Evolutionary conservation across 2,888 invertebrate genomes (phyloP).

Genomic region (Pachymerium ferrugineum): DNA sequence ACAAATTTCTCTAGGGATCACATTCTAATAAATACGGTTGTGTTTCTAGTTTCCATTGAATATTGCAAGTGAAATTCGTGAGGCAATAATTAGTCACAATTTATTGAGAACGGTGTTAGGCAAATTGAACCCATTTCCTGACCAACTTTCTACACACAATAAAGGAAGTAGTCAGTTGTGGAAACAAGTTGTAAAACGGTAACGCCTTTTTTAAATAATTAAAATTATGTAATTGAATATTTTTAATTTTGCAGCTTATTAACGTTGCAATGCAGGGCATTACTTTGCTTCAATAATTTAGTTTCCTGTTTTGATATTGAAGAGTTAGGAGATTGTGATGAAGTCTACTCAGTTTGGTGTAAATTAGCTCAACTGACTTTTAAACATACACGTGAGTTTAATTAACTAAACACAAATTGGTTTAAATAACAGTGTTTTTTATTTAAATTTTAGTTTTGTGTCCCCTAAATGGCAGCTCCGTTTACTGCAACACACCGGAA

Average conservation of each 20-base stretch:
- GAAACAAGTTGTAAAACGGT: slow-evolving; percentile 37
- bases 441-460: slow-evolving; percentile 37
- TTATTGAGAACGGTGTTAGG: slow-evolving; percentile 58
- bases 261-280: slow-evolving; percentile 59
- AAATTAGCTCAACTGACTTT: slow-evolving; percentile 61
- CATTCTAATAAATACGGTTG: too few species aligned
- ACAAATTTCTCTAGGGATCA: too few species aligned
- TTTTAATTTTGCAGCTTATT: slow-evolving; percentile 36
- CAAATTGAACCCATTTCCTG: slow-evolving; percentile 47
- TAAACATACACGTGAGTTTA: slow-evolving; percentile 50
- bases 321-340: slow-evolving; percentile 57
- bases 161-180: neutral
- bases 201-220: neutral
- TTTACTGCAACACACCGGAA: neutral
- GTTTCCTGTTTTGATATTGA: slow-evolving; percentile 58
- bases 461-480: neutral
- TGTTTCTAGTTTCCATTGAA: slow-evolving; percentile 32
- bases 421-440: neutral
- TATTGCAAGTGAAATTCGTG: slow-evolving; percentile 53
- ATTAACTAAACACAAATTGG: neutral
- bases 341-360: slow-evolving; percentile 55
- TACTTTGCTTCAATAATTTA: slow-evolving; percentile 66
- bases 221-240: neutral
- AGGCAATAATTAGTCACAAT: slow-evolving; percentile 57
- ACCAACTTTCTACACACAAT: neutral